Evolutionary conservation across 2,113 vertebrate genomes (phyloP), one percentile per base, ranked within the genome.

Genomic region (Gymnogyps californianus): DNA sequence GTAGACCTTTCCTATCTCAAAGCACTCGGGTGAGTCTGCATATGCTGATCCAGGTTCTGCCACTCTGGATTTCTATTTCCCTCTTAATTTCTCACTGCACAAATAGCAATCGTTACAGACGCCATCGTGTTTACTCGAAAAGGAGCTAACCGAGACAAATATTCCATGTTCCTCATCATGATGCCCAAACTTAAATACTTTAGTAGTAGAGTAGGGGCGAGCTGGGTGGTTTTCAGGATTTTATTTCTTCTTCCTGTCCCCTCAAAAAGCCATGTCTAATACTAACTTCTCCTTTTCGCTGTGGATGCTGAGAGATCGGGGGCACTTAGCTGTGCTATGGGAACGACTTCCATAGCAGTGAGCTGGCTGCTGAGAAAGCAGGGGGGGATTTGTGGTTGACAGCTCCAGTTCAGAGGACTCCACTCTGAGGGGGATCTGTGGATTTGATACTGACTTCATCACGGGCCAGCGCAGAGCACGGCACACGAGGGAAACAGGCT

Each of bases 401-500:
- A 42, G 47, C 46, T 87, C 34, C 29, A 14, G n/a, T 40, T 52
- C 70, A 31, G 18, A 82, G 51, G 26, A 40, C 19, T 28, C 34
- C 0, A 1, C 34, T 36, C 26, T 1, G 2, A 58, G 42, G 44
- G 7, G 24, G 42, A 51, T 64, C 25, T 28, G 57, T 19, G 29
- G 57, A 52, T 86, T 86, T 20, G 7, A 58, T 16, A 47, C 10
- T 3, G 13, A 10, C 26, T 51, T 55, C 19, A 38, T 9, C 26
- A 28, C 0, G 2, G 59, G 29, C 16, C 36, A 61, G 57, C 5
- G 6, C 59, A 84, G 25, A 59, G 14, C 10, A 16, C 3, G 1
- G n/a, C 29, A 69, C 0, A 1, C 0, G 1, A 49, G 16, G 19
- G 12, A 57, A 32, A 36, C 0, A 0, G 40, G 31, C 26, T 49